Evolutionary conservation across 2,797 vertebrate genomes (phyloP), one percentile per base, ranked within the genome.

Genomic region (Champsocephalus esox): DNA sequence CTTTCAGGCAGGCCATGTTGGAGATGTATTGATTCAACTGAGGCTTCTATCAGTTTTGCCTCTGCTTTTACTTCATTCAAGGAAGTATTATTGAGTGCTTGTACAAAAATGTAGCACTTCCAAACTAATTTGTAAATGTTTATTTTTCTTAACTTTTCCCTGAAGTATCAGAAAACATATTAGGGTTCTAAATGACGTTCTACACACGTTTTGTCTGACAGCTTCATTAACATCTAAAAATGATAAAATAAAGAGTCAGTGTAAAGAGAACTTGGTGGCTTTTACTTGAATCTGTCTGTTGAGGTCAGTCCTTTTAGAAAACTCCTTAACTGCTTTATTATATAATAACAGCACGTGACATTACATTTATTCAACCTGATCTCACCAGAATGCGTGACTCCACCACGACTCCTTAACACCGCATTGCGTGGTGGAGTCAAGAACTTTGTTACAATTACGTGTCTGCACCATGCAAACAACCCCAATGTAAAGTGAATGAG

Each of bases 1-100:
- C 67, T 56, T 69, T 56, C 70, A 70, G 68, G 51, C 58, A 38
- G 64, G 66, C 64, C 58, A 21, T 32, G 69, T 52, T 58, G 10
- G 62, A 82, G 77, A 86, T 80, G 80, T 77, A 87, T 86, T 57
- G 78, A 87, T 85, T 83, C 56, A 68, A 10, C 51, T 0, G 34
- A 70, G 52, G 66, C 78, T 80, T 70, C 81, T 73, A 57, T 84
- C 86, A 75, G 51, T 67, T 86, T 78, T 24, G 48, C 48, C 72
- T 72, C 77, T 13, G 73, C 80, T 67, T 79, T 84, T 68, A 73
- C 21, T 81, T 86, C 55, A 86, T 88, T 86, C 71, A 75, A 66
- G 61, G 14, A 17, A 28, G 12, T 61, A 71, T 81, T 83, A 82
- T 78, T 21, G 79, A 83, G 38, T 24, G 45, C 67, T 54, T 44